A percentile compares a stretch with the other conserved stretches of the same genome.
Conservation (phyloP, 1,140 invertebrate genomes). For the Drosophila nigromelanica region DNA sequence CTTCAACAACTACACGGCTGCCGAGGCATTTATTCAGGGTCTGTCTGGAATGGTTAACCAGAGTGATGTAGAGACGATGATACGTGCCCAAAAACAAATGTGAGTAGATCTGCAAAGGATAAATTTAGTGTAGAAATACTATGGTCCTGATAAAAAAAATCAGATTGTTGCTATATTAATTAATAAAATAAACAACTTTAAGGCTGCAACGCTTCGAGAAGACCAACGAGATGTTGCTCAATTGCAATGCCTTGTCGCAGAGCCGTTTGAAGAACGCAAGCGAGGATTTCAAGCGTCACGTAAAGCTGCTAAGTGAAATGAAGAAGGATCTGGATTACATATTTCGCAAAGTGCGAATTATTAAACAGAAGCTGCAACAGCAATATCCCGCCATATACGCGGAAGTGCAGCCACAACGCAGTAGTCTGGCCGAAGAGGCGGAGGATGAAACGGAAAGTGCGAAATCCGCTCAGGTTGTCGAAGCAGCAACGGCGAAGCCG, state of each 20-base stretch:
- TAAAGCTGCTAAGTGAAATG: constrained; percentile 89
- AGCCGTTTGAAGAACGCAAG: constrained; percentile 91
- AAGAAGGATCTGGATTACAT: constrained; percentile 89
- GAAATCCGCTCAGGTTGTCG: constrained; percentile 14
- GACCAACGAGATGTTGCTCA: constrained; percentile 98
- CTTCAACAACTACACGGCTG: constrained; percentile 88
- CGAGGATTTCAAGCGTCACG: constrained; percentile 95
- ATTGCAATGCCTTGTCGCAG: constrained; percentile 95
- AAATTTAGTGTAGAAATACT: no score
- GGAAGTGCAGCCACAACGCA: constrained; percentile 85
- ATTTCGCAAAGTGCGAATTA: constrained; percentile 88
- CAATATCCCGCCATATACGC: constrained; percentile 95
- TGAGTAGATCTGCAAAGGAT: constrained; percentile 84
- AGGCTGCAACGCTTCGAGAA: constrained; percentile 98
- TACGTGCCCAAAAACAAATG: constrained; percentile 96
- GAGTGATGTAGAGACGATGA: constrained; percentile 94
- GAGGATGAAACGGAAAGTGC: constrained; percentile 85
- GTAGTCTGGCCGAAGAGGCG: constrained; percentile 87
- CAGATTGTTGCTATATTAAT: not conserved
- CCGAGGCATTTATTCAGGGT: constrained; percentile 95
- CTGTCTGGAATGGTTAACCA: constrained; percentile 95
- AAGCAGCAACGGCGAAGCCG: constrained; percentile 35
- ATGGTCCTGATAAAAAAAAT: no score
- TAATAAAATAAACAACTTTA: constrained; percentile 1
- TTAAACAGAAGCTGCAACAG: constrained; percentile 92